phyloP scores from a whole-genome alignment of 2,797 vertebrate genomes.

The Pseudochirops corinnae region DNA sequence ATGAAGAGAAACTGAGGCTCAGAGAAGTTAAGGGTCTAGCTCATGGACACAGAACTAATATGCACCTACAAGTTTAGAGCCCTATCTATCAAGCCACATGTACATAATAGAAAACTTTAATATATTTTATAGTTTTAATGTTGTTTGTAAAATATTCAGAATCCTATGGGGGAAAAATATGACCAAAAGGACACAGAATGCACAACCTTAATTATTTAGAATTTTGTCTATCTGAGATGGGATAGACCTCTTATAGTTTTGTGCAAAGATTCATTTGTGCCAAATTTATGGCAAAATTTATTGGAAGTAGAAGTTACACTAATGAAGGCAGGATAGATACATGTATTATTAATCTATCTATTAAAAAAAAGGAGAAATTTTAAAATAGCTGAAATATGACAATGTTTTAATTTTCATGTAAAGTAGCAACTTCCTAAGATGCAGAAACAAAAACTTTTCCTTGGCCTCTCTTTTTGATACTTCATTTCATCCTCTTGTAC shows the following conservation, averaged over 20 bases:
- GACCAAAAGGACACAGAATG: conserved; percentile 19
- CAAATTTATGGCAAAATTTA: neutral
- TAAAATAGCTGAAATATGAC: neutral
- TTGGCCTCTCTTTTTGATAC: neutral
- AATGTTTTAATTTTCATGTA: neutral
- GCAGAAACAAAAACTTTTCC: neutral
- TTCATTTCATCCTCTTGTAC: neutral
- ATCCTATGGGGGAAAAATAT: neutral
- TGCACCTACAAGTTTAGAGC: neutral
- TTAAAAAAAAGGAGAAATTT: neutral
- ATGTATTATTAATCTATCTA: neutral
- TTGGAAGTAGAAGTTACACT: neutral
- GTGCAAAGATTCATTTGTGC: neutral
- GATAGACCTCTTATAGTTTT: neutral
- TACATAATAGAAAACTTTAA: neutral
- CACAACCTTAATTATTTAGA: neutral
- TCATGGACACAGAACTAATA: neutral
- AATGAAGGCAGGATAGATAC: neutral
- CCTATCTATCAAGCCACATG: neutral
- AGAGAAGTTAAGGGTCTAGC: neutral
- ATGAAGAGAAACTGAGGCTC: neutral
- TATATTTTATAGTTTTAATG: conserved; percentile 22
- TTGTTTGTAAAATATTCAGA: conserved; percentile 49
- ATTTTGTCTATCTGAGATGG: neutral
- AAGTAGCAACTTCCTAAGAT: neutral